Evolutionary conservation across 2,113 vertebrate species (phyloP).

Genomic region (Diglossa brunneiventris): DNA sequence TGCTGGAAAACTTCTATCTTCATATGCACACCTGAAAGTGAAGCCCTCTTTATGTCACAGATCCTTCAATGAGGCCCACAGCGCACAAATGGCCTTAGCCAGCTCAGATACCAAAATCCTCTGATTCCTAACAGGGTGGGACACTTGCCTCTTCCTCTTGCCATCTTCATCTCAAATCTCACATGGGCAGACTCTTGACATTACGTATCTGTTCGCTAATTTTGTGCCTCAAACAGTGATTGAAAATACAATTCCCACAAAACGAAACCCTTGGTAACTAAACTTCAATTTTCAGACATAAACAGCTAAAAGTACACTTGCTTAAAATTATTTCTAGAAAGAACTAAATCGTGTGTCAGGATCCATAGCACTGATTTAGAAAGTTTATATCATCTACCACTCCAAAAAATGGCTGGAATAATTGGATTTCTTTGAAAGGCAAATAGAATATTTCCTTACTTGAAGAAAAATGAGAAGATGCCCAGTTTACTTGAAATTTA

Average conservation of each 20-base stretch:
- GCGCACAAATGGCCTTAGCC: not conserved
- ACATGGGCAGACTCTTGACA: not conserved
- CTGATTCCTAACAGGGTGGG: not conserved
- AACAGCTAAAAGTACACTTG: not conserved
- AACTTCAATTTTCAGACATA: not conserved
- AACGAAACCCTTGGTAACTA: rapidly evolving
- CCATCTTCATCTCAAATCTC: not conserved
- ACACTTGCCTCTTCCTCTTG: not conserved
- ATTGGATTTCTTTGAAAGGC: not conserved
- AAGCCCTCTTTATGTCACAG: not conserved
- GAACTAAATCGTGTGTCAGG: not conserved
- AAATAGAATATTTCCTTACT: not conserved
- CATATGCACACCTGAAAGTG: not conserved
- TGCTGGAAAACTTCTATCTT: not conserved
- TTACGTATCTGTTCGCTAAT: not conserved
- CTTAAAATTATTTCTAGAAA: not conserved
- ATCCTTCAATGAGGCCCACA: not conserved
- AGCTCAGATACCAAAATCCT: not conserved
- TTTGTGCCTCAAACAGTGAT: not conserved
- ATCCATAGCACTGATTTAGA: not conserved
- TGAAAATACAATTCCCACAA: not conserved
- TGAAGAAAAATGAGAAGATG: not conserved
- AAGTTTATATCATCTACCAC: not conserved
- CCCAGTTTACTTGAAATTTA: not conserved
- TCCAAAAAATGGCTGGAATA: not conserved